A percentile compares a stretch with the other conserved stretches of the same genome.
phyloP scores from a whole-genome alignment of 1,140 invertebrate genomes.

The Frieseomelitta varia region DNA sequence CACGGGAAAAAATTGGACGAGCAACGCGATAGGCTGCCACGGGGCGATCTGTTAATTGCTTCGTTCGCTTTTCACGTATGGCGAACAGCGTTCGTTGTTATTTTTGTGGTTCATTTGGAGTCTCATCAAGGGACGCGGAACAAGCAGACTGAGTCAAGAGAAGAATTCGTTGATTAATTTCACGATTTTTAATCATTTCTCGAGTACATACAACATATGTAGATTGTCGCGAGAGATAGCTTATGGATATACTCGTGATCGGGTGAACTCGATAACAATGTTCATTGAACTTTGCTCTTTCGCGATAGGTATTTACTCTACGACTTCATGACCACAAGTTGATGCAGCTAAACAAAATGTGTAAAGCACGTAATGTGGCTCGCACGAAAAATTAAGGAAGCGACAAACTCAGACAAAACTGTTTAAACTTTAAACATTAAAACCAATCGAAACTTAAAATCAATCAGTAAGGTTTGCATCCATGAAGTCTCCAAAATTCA shows the following conservation, averaged over 20 bases:
- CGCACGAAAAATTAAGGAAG: too few species aligned
- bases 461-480: too few species aligned
- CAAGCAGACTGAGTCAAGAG: not conserved
- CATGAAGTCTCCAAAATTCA: not conserved
- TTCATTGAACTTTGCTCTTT: not conserved
- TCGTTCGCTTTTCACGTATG: constrained; percentile 7
- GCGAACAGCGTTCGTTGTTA: constrained; percentile 14
- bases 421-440: not conserved
- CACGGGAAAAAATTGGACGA: constrained; percentile 22
- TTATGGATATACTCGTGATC: constrained; percentile 4
- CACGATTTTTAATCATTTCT: constrained; percentile 9
- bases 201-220: not conserved
- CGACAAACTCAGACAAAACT: too few species aligned
- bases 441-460: not conserved
- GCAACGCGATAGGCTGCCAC: constrained; percentile 24
- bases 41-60: constrained; percentile 40
- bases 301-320: not conserved
- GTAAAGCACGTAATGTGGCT: not conserved
- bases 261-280: not conserved
- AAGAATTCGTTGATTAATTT: not conserved
- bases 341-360: not conserved
- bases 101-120: constrained; percentile 5
- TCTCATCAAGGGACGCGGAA: not conserved
- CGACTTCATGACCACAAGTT: not conserved
- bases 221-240: constrained; percentile 19